These are phyloP conservation scores for Latrodectus elegans DNA, from an alignment of 2,888 invertebrate species.

Conservation along the genomic window DNA sequence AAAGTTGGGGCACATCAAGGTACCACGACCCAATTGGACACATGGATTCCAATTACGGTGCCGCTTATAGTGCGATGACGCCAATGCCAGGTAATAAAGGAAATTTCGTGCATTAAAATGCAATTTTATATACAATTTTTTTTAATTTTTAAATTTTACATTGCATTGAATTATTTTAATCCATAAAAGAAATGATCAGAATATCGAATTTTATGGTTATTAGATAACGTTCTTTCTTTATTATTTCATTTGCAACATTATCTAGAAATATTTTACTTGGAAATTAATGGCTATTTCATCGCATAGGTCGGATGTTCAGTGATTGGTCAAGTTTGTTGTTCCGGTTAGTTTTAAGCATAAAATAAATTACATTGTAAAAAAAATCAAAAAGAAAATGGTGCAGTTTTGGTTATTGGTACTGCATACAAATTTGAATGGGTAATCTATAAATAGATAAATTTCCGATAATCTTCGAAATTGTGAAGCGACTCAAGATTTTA, in stretches of 20 bases:
- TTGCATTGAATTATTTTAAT: background rate
- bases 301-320: no score
- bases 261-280: no score
- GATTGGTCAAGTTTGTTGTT: no score
- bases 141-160: background rate
- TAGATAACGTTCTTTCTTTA: background rate
- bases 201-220: background rate
- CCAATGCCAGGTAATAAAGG: conserved; percentile 72
- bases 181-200: background rate
- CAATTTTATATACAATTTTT: background rate
- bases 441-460: no score
- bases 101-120: background rate
- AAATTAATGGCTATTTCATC: no score
- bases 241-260: background rate
- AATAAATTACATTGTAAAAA: no score
- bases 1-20: conserved; percentile 68
- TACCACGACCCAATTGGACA: conserved; percentile 71
- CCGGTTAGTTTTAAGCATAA: no score
- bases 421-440: no score
- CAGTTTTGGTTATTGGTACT: no score
- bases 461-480: no score
- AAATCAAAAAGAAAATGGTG: no score
- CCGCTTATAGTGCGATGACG: conserved; percentile 72
- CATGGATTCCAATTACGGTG: conserved; percentile 71
- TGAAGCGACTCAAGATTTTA: no score